Base-by-base conservation (phyloP, 2,797 vertebrate genomes). In the Catostomus latipinnis region DNA sequence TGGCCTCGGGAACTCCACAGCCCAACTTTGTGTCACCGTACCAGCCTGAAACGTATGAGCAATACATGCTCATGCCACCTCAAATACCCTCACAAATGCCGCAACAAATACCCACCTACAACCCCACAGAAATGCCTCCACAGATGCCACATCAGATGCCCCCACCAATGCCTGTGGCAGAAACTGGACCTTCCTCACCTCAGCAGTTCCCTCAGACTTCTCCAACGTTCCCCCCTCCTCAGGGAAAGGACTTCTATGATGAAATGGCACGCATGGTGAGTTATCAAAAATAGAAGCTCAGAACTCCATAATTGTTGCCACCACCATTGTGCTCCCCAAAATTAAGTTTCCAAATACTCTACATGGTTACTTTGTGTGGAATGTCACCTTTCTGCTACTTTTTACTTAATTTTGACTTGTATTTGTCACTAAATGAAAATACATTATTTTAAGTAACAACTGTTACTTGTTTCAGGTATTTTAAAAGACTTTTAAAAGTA, bases 201-300 rank as follows among this genome's bases (percentile, higher is more conserved):
- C 93, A 93, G 57, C 84, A 88, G 66, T 61, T 74, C 58, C 88
- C 79, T 16, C 83, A 82, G 5, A 91, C 93, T 13, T 81, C 81
- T 53, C 50, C 61, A 62, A 82, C 0, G 84, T 58, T 0, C 82
- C 81, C 85, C 88, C 12, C 84, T 0, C 93, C 94, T 18, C 94
- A 96, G 61, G 71, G 76, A 9, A 95, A 93, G 83, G 96, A 97
- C 85, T 94, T 96, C 76, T 96, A 96, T 49, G 95, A 96, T 87
- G 93, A 91, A 16, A 94, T 96, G 96, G 95, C 92, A 34, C 81
- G 90, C 67, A 92, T 94, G 93, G 95, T 96, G 71, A 87, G 89
- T n/a, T 76, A 2, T 3, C 34, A 34, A 18, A 56, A 10, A 14
- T 10, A 18, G 52, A 75, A 75, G 43, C 4, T 0, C 10, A 18